Conservation (phyloP, 2,888 invertebrate species). For the Campopleginae sp. region DNA sequence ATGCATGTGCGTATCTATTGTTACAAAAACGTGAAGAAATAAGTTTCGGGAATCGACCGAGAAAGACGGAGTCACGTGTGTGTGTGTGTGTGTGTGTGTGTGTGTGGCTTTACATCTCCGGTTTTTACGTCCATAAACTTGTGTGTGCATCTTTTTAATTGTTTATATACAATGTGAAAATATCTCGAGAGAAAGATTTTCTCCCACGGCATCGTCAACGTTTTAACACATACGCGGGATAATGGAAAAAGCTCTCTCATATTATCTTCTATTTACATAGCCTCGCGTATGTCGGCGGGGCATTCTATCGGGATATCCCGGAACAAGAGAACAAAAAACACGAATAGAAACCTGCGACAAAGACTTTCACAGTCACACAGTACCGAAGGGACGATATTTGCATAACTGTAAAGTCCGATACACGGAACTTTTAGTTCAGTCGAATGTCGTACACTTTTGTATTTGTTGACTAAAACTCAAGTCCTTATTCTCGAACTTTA, state of each 20-base stretch:
- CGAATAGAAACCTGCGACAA: neutral
- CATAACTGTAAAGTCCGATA: neutral
- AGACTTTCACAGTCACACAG: neutral
- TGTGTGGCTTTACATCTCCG: neutral
- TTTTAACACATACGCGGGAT: neutral
- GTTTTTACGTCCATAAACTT: neutral
- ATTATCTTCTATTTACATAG: neutral
- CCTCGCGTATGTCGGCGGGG: neutral
- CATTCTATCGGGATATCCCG: neutral
- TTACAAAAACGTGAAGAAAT: neutral
- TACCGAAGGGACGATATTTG: neutral
- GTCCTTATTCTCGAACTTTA: neutral
- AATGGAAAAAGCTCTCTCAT: neutral
- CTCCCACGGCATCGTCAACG: neutral
- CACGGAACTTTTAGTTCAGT: neutral
- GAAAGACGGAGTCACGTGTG: neutral
- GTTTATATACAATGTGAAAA: neutral
- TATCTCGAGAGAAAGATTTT: neutral
- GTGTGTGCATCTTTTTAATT: neutral
- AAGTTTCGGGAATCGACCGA: neutral
- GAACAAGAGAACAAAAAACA: neutral
- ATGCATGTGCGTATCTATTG: neutral
- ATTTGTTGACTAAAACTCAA: neutral
- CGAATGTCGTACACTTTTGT: neutral
- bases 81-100: neutral